These are phyloP conservation scores for Chloebia gouldiae DNA, from an alignment of 2,113 vertebrate species.

Conservation along the genomic window DNA sequence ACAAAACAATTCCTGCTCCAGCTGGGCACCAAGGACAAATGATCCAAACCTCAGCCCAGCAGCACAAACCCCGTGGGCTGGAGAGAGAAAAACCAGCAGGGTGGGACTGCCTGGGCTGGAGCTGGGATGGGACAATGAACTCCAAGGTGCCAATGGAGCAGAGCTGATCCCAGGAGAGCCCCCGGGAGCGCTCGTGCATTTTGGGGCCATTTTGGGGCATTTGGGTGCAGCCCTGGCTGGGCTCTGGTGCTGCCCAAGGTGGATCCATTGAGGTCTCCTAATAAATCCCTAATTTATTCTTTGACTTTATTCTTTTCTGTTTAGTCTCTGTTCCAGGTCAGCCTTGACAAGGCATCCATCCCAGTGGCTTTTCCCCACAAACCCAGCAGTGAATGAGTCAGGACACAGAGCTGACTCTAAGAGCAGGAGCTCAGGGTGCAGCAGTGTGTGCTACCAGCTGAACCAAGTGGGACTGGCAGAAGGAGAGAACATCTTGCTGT, in stretches of 20 bases:
- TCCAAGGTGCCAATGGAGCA: neutral
- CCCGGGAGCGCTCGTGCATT: accelerated
- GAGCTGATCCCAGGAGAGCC: neutral
- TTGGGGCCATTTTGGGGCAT: neutral
- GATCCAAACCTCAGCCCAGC: neutral
- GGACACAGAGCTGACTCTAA: neutral
- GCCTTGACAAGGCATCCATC: neutral
- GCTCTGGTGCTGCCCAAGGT: neutral
- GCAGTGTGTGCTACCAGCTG: neutral
- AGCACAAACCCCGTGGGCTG: neutral
- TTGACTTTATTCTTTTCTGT: neutral
- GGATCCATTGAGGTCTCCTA: neutral
- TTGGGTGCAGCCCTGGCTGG: neutral
- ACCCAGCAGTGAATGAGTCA: slow-evolving; percentile 4
- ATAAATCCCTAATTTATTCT: neutral
- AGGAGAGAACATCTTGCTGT: neutral
- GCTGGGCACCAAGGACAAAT: neutral
- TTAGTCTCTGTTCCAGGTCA: neutral
- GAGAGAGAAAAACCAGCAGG: neutral
- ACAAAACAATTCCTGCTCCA: neutral
- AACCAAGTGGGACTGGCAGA: neutral
- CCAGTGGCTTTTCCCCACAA: neutral
- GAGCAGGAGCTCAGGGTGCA: neutral
- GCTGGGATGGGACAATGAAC: neutral
- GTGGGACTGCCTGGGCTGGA: neutral